Conservation (phyloP, 2,888 invertebrate genomes). For the Eurois occulta region DNA sequence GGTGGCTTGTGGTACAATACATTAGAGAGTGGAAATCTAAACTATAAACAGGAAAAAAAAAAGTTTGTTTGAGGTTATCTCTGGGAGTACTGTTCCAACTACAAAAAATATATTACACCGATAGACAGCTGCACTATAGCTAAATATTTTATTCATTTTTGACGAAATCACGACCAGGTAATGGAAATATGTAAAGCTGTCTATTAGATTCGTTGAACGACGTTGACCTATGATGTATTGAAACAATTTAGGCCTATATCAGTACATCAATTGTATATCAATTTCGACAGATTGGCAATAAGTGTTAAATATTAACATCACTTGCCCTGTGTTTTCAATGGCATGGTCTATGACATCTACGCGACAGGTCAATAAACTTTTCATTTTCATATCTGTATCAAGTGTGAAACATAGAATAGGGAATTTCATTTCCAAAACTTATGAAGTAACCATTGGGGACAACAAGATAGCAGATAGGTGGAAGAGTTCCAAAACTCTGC, state of each 20-base stretch:
- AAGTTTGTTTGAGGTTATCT: not conserved
- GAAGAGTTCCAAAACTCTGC: not conserved
- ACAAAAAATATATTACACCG: not conserved
- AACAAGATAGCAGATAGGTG: not conserved
- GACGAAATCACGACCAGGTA: not conserved
- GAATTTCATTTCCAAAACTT: not conserved
- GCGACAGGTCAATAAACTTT: not conserved
- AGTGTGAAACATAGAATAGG: not conserved
- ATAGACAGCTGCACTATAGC: not conserved
- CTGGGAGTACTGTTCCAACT: not conserved
- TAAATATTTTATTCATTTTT: not conserved
- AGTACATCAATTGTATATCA: conserved; percentile 27
- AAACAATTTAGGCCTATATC: conserved; percentile 35
- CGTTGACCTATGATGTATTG: conserved; percentile 31
- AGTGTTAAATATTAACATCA: conserved; percentile 33
- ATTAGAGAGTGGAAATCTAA: conserved; percentile 20
- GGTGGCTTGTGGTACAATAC: conserved; percentile 47
- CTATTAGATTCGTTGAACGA: not conserved
- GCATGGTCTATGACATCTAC: not conserved
- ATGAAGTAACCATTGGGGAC: not conserved
- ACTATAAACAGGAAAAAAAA: not conserved
- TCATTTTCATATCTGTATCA: not conserved
- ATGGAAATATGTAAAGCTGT: not conserved
- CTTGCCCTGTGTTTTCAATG: conserved; percentile 3
- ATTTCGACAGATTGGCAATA: conserved; percentile 41